Base-by-base conservation (phyloP, 2,888 invertebrate genomes). In the Tortrix viridana region DNA sequence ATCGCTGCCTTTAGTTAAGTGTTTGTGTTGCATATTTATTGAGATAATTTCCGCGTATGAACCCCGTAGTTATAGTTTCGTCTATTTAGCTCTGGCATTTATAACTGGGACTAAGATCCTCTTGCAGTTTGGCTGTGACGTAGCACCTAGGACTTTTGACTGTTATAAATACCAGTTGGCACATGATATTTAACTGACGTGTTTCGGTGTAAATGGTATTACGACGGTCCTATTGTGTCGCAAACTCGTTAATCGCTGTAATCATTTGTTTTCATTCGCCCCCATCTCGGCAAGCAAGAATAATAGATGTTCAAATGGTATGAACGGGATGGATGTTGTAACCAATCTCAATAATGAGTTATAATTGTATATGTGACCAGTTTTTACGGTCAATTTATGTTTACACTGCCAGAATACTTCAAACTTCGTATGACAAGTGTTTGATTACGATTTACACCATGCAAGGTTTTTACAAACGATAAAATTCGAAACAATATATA, bases 11-110 rank as follows among this genome's bases (percentile, higher is more conserved):
- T 80, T 79, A 75, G 70, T 77, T 82, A 76, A 76, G 77, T 71
- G 61, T 69, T 54, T 79, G 72, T 80, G 74, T 84, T 79, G 76
- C 74, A 68, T 82, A 80, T 84, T 82, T 79, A 80, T 82, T 80
- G 66, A 62, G 37, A 71, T 72, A 70, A 64, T 68, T 69, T 69
- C 69, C 69, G 41, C 43, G 43, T 55, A 26, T 18, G 56, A 53
- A 52, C 26, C 23, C n/a, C 26, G 19, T 63, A 57, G 57, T 19
- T 53, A 47, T 53, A 53, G 48, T 63, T 53, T 48, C 32, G 52
- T 48, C 18, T 65, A 23, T 67, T 48, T 64, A 54, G 62, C 66
- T 66, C 66, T 67, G 72, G 71, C 71, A 73, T 74, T 71, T 74
- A 72, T 74, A 71, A 73, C 69, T 54, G 62, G 50, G 61, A 62